Conservation (phyloP, 2,113 vertebrate species). For the Picathartes gymnocephalus region DNA sequence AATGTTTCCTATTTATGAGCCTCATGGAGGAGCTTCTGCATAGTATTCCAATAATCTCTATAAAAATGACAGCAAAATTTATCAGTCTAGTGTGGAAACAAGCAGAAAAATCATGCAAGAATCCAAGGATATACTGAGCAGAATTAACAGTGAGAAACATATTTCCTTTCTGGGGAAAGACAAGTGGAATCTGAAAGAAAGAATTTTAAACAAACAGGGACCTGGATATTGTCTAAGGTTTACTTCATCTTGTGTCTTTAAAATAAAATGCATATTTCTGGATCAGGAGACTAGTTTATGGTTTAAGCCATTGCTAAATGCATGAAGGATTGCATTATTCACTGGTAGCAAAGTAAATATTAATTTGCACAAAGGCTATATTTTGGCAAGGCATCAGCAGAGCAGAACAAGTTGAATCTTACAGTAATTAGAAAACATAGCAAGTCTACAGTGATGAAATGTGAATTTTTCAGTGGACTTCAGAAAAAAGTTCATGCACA, state of each 20-base stretch:
- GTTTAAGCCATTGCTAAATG: not conserved
- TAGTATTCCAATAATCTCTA: not conserved
- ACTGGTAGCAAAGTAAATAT: slow-evolving; percentile 29
- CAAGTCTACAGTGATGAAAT: not conserved
- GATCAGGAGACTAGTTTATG: not conserved
- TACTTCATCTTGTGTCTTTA: not conserved
- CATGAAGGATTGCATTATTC: slow-evolving; percentile 25
- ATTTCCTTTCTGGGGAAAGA: not conserved
- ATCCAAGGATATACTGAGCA: not conserved
- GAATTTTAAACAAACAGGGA: not conserved
- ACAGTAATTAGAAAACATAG: slow-evolving; percentile 43
- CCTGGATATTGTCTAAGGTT: not conserved
- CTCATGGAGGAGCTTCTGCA: not conserved
- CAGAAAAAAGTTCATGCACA: not conserved
- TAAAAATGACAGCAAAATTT: not conserved
- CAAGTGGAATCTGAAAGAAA: not conserved
- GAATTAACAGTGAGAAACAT: not conserved
- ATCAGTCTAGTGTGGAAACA: not conserved
- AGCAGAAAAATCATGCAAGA: not conserved
- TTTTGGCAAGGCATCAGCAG: slow-evolving; percentile 26
- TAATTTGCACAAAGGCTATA: not conserved
- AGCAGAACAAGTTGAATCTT: slow-evolving; percentile 26
- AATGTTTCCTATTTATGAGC: not conserved
- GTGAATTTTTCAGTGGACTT: slow-evolving; percentile 23
- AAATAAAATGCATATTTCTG: not conserved